These are phyloP conservation scores for Clepsis dumicolana DNA, from an alignment of 2,888 invertebrate species.

Conservation along the genomic window DNA sequence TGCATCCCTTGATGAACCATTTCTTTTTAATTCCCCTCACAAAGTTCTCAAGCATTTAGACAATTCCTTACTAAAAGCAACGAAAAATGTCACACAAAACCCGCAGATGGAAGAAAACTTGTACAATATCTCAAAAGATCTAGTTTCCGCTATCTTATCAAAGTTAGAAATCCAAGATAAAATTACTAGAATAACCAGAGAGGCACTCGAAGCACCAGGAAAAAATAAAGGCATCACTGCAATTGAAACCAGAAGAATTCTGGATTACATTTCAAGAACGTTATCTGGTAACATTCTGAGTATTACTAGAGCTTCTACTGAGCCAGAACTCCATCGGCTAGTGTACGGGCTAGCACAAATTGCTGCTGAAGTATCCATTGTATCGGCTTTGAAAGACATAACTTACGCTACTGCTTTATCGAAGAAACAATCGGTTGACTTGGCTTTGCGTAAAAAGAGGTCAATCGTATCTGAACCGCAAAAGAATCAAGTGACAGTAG, in stretches of 20 bases:
- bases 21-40: conserved; percentile 67
- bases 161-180: conserved; percentile 81
- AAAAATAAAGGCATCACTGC: conserved; percentile 79
- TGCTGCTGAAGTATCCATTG: conserved; percentile 79
- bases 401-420: conserved; percentile 76
- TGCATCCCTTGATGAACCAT: conserved; percentile 58
- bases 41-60: conserved; percentile 74
- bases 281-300: conserved; percentile 76
- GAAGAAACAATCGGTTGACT: conserved; percentile 78
- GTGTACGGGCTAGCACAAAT: conserved; percentile 82
- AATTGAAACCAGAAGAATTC: conserved; percentile 78
- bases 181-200: conserved; percentile 78
- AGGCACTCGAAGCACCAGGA: conserved; percentile 78
- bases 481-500: conserved; percentile 48
- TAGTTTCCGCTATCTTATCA: conserved; percentile 76
- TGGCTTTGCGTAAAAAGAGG: conserved; percentile 73
- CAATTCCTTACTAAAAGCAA: conserved; percentile 67
- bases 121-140: conserved; percentile 77
- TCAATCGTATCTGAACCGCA: conserved; percentile 51
- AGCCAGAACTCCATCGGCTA: conserved; percentile 78
- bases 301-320: conserved; percentile 77
- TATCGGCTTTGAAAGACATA: conserved; percentile 78
- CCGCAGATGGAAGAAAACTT: conserved; percentile 76
- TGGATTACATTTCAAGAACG: conserved; percentile 80
- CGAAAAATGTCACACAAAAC: conserved; percentile 78